phyloP scores from a whole-genome alignment of 2,797 vertebrate species.

The Lepus oiostolus region DNA sequence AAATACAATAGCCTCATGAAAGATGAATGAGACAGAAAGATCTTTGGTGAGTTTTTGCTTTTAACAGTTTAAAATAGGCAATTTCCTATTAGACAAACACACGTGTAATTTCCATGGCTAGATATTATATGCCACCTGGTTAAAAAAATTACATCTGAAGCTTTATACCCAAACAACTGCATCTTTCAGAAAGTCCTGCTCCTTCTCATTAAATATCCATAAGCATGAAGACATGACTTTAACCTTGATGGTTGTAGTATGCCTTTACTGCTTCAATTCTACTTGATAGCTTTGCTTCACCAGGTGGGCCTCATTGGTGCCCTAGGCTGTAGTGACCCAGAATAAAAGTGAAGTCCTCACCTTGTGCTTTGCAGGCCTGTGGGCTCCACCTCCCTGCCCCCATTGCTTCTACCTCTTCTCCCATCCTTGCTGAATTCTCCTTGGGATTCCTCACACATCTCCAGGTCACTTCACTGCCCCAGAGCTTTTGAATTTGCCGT shows the following conservation, averaged over 20 bases:
- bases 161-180: background rate
- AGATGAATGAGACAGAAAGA: background rate
- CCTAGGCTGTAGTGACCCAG: background rate
- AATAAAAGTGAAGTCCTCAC: background rate
- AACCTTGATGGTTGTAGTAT: background rate
- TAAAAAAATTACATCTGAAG: conserved; percentile 15
- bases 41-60: conserved; percentile 45
- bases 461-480: background rate
- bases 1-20: conserved; percentile 21
- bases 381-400: rapidly evolving
- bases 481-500: background rate
- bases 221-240: background rate
- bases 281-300: background rate
- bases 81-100: background rate
- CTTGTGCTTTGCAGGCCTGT: background rate
- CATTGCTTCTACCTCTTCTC: background rate
- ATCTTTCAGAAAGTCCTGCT: background rate
- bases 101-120: background rate
- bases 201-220: background rate
- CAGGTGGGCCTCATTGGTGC: background rate
- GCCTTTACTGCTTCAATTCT: background rate
- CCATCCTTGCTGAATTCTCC: background rate
- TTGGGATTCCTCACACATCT: background rate
- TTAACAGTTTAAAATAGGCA: background rate
- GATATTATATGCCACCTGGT: background rate